phyloP scores from a whole-genome alignment of 37 sponge, comb jelly and placozoan genomes.

The Cliona cf. orientalis region DNA sequence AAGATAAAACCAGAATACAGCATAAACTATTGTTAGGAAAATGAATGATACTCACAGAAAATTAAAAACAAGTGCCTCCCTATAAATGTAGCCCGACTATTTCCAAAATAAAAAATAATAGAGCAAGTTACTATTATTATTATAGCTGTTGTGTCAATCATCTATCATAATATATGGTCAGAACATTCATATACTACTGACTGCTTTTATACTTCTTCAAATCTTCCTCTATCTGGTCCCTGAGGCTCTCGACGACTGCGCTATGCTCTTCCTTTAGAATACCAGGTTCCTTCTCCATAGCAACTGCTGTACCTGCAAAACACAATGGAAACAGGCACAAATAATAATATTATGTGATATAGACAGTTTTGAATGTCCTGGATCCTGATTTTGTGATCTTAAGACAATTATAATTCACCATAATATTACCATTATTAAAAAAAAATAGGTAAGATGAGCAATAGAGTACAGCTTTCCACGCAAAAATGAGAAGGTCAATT shows the following conservation, averaged over 20 bases:
- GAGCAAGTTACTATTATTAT: no score
- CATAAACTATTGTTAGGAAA: no score
- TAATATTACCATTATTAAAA: neutral
- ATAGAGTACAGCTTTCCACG: neutral
- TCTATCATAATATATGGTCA: no score
- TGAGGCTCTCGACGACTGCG: constrained; percentile 22
- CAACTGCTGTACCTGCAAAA: constrained; percentile 47
- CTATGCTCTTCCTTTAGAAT: constrained; percentile 26
- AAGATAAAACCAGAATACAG: no score
- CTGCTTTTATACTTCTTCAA: neutral
- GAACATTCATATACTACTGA: no score
- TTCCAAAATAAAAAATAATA: no score
- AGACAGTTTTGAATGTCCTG: no score
- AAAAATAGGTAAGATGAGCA: neutral
- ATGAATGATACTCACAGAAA: no score
- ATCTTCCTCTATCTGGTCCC: constrained; percentile 25
- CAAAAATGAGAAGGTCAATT: neutral
- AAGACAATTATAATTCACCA: neutral
- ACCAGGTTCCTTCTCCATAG: constrained; percentile 54
- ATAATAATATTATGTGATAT: neutral
- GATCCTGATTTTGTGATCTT: no score
- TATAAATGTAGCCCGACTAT: no score
- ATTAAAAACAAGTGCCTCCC: no score
- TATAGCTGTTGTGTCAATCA: no score
- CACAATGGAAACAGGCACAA: neutral